Base-by-base conservation (phyloP, 2,113 vertebrate genomes). In the Laterallus jamaicensis region DNA sequence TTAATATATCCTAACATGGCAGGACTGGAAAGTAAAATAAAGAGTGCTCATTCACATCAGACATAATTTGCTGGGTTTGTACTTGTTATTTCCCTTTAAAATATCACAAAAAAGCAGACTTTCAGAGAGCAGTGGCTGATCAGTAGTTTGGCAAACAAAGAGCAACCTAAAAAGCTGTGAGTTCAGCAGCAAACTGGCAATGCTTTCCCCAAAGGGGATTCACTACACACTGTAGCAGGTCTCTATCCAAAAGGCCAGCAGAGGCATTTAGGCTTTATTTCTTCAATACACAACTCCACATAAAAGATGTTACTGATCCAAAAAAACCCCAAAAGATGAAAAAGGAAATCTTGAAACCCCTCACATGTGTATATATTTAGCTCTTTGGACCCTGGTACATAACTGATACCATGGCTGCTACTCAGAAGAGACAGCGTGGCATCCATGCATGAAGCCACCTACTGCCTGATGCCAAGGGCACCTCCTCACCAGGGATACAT, bases 111-210 rank as follows among this genome's bases (percentile, higher is more conserved):
- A 47, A 63, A 86, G 42, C 69, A 64, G 22, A 8, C 18, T 63
- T 59, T 37, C 17, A 1, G 15, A 25, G 47, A 70, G n/a, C 3
- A 0, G 31, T 0, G 2, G 60, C 37, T 28, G 31, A 50, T 63
- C 4, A 1, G 19, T 20, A 40, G 67, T 76, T 49, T 31, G 76
- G n/a, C 44, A 77, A 60, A 54, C 75, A 69, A 95, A 62, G 40
- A 85, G 42, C 13, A 81, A 29, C 18, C n/a, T 42, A 55, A 68
- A 73, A 82, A 93, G 54, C 78, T 39, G 54, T 0, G 2, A 62
- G 44, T 77, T 87, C 74, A 73, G 40, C 42, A 77, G 74, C 37
- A 82, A 80, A 92, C 47, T 0, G 0, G 22, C 0, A 0, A 40
- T 6, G 66, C 19, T 39, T 37, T 89, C 58, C 63, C 8, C 3